Evolutionary conservation across 2,113 vertebrate species (phyloP).

Genomic region (Anguilla japonica): DNA sequence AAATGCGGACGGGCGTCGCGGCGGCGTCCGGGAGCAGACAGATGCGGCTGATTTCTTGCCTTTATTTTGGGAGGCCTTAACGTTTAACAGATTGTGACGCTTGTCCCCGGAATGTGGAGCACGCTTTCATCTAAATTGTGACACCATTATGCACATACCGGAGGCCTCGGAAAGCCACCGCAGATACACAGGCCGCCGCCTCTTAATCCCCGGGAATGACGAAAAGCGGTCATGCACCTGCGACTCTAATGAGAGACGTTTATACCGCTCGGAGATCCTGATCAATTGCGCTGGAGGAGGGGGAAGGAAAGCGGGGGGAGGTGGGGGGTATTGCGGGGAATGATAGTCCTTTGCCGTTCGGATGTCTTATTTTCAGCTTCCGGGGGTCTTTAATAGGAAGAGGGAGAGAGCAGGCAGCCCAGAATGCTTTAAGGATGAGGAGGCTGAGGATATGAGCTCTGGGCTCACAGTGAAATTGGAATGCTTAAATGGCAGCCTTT

Average conservation of each 20-base stretch:
- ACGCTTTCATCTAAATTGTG: conserved; percentile 17
- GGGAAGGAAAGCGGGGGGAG: background rate
- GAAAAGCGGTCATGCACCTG: conserved; percentile 14
- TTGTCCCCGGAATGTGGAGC: conserved; percentile 8
- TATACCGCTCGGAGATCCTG: background rate
- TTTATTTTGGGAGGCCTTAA: conserved; percentile 4
- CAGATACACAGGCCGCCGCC: background rate
- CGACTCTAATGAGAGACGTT: conserved; percentile 9
- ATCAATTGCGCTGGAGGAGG: background rate
- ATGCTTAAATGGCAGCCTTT: background rate
- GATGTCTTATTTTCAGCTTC: background rate
- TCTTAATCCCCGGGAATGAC: background rate
- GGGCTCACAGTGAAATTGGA: background rate
- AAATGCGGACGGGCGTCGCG: background rate
- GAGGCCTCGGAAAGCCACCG: conserved; percentile 7
- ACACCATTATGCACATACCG: conserved; percentile 8
- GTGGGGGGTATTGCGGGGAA: background rate
- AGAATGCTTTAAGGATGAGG: background rate
- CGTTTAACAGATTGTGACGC: background rate
- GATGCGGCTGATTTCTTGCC: conserved; percentile 1
- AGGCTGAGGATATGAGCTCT: background rate
- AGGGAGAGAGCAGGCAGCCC: background rate
- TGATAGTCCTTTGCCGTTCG: background rate
- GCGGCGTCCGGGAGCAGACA: background rate
- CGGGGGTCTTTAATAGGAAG: background rate